Conservation (phyloP, 2,888 invertebrate genomes). For the Sialis fuliginosa region DNA sequence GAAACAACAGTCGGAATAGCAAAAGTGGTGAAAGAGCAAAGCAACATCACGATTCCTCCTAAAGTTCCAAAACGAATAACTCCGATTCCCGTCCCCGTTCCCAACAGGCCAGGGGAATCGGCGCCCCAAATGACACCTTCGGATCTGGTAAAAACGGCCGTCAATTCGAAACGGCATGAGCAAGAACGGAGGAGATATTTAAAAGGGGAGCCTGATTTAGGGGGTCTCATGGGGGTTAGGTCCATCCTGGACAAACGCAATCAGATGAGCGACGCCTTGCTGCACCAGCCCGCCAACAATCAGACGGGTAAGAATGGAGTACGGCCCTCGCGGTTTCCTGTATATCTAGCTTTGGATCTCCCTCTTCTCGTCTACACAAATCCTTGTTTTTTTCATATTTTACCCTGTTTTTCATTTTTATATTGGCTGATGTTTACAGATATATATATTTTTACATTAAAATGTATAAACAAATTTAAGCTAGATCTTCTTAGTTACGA, state of each 20-base stretch:
- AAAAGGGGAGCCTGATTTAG: constrained; percentile 20
- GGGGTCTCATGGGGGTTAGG: too few relatives aligned
- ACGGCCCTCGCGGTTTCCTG: neutral
- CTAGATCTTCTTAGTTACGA: too few relatives aligned
- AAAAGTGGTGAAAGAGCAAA: constrained; percentile 10
- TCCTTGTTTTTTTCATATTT: constrained; percentile 8
- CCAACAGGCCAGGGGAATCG: constrained; percentile 15
- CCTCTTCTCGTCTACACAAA: neutral
- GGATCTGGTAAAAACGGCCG: constrained; percentile 43
- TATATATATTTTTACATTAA: too few relatives aligned
- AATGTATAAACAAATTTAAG: too few relatives aligned
- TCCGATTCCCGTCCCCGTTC: constrained; percentile 20
- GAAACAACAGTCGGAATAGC: constrained; percentile 8
- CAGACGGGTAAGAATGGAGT: constrained; percentile 37
- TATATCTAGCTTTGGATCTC: neutral
- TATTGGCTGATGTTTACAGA: too few relatives aligned
- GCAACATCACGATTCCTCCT: constrained; percentile 9
- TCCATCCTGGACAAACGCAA: constrained; percentile 22
- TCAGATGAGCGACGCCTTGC: constrained; percentile 26
- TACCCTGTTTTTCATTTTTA: constrained; percentile 10
- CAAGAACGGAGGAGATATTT: constrained; percentile 31
- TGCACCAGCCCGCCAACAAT: constrained; percentile 32
- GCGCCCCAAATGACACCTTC: constrained; percentile 33
- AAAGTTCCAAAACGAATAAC: constrained; percentile 16
- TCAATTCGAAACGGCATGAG: constrained; percentile 40